These are phyloP conservation scores for Buphagus erythrorhynchus DNA, from an alignment of 2,797 vertebrate genomes.

Conservation along the genomic window DNA sequence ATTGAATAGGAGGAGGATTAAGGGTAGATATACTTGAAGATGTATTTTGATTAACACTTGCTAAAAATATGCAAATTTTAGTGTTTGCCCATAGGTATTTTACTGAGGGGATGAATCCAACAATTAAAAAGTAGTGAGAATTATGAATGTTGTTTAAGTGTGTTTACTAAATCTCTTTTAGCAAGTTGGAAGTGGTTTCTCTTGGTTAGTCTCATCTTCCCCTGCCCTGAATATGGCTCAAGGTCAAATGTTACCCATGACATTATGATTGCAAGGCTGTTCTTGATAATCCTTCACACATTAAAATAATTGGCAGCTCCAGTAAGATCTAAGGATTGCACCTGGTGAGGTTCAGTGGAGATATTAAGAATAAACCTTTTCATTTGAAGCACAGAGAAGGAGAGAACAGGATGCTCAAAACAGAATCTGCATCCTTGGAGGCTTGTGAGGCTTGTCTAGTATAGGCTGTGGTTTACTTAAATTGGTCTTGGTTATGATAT, in stretches of 20 bases:
- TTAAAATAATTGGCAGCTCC: not conserved
- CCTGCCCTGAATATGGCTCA: not conserved
- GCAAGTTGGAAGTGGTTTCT: not conserved
- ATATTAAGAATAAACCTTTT: not conserved
- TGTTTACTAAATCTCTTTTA: not conserved
- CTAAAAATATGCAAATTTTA: not conserved
- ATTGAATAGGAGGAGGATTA: not conserved
- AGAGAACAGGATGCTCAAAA: not conserved
- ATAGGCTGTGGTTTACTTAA: not conserved
- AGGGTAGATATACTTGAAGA: not conserved
- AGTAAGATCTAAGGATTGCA: not conserved
- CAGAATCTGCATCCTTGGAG: not conserved
- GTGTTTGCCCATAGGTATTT: not conserved
- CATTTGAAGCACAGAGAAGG: not conserved
- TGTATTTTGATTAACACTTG: not conserved
- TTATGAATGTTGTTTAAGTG: not conserved
- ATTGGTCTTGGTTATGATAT: not conserved
- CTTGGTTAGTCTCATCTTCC: not conserved
- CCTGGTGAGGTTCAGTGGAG: not conserved
- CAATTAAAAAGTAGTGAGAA: not conserved
- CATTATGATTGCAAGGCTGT: not conserved
- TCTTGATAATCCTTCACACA: not conserved
- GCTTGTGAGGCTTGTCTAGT: not conserved
- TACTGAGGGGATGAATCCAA: not conserved
- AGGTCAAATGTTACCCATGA: not conserved